phyloP scores from a whole-genome alignment of 2,888 invertebrate species.

The Eremobia ochroleuca region DNA sequence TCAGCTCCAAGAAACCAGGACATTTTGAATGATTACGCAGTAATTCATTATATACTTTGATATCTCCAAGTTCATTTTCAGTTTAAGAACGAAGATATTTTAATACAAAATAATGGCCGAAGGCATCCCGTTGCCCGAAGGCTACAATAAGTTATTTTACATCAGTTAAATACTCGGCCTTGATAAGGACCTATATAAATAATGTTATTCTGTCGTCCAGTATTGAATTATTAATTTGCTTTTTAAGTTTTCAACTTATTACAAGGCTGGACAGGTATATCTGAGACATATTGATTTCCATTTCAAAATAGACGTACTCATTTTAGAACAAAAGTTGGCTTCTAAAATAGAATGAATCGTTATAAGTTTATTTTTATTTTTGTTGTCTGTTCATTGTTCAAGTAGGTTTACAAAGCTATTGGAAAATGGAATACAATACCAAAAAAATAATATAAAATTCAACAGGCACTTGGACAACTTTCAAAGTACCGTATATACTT shows the following conservation, averaged over 20 bases:
- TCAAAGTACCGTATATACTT: not conserved
- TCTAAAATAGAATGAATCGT: slow-evolving; percentile 25
- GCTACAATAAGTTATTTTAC: slow-evolving; percentile 39
- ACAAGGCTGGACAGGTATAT: slow-evolving; percentile 12
- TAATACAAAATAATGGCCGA: slow-evolving; percentile 38
- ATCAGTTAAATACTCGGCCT: slow-evolving; percentile 41
- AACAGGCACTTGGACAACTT: not conserved
- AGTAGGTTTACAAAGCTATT: not conserved
- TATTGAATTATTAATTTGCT: slow-evolving; percentile 25
- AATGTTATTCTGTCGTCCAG: slow-evolving; percentile 20
- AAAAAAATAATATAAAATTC: not conserved
- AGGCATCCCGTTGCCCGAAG: slow-evolving; percentile 23
- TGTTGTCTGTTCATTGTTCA: not conserved
- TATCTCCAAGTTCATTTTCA: slow-evolving; percentile 28
- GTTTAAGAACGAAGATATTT: slow-evolving; percentile 29
- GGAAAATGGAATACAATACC: not conserved
- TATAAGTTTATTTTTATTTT: not conserved
- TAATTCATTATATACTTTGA: slow-evolving; percentile 30
- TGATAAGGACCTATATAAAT: slow-evolving; percentile 26
- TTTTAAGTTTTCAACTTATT: slow-evolving; percentile 26
- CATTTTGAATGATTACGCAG: not conserved
- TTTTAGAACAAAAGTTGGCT: slow-evolving; percentile 35
- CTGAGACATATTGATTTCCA: slow-evolving; percentile 44
- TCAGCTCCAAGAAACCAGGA: not conserved
- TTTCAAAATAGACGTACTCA: slow-evolving; percentile 45